A percentile compares a stretch with the other conserved stretches of the same genome.
These are phyloP conservation scores for Cacoxenus indagator DNA, from an alignment of 2,888 invertebrate genomes.

Conservation along the genomic window DNA sequence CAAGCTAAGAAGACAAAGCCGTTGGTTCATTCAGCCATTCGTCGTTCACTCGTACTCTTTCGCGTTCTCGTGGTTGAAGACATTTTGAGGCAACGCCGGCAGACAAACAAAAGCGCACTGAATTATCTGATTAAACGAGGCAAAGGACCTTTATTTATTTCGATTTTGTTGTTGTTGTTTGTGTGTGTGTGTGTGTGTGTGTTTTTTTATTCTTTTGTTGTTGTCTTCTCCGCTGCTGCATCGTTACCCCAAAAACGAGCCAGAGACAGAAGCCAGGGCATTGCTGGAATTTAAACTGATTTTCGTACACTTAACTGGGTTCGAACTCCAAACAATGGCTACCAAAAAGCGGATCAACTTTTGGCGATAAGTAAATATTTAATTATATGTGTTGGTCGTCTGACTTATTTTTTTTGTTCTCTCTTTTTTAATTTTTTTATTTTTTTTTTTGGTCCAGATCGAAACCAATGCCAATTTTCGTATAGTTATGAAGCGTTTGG, in stretches of 20 bases:
- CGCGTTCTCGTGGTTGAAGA: not conserved
- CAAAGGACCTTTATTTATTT: conserved; percentile 33
- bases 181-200: too few species aligned
- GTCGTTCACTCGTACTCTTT: not conserved
- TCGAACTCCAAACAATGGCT: not conserved
- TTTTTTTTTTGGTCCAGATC: too few species aligned
- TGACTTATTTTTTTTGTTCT: too few species aligned
- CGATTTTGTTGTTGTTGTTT: conserved; percentile 8
- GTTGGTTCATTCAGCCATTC: too few species aligned
- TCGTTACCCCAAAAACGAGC: conserved; percentile 13
- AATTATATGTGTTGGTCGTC: conserved; percentile 28
- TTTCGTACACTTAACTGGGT: not conserved
- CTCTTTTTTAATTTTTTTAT: too few species aligned
- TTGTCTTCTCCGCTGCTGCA: not conserved
- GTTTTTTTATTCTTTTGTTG: conserved; percentile 1
- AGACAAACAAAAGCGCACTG: conserved; percentile 29
- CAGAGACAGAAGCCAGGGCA: not conserved
- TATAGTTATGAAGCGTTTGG: conserved; percentile 17
- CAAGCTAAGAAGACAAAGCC: too few species aligned
- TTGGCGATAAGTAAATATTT: conserved; percentile 31
- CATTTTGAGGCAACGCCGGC: conserved; percentile 17
- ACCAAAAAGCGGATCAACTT: conserved; percentile 26
- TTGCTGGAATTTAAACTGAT: conserved; percentile 11
- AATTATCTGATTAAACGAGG: conserved; percentile 54
- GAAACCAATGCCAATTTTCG: conserved; percentile 14